Conservation (phyloP, 2,888 invertebrate species). For the Diploptera punctata region DNA sequence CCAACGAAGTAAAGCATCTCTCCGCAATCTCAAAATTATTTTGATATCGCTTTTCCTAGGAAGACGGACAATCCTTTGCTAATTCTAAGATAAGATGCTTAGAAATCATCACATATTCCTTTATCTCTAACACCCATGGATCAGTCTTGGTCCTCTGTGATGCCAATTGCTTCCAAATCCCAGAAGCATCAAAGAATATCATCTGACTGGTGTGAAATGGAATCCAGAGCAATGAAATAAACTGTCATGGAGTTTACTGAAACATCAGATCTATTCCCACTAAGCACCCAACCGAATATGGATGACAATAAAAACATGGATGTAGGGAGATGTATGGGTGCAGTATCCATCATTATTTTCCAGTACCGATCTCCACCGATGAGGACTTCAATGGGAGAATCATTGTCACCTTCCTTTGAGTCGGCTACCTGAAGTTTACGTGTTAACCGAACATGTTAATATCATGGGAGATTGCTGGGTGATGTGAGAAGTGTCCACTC, state of each 20-base stretch:
- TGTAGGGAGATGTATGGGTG: not conserved
- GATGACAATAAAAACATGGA: not conserved
- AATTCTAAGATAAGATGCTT: not conserved
- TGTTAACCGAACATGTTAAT: not conserved
- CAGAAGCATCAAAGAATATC: not conserved
- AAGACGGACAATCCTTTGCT: not conserved
- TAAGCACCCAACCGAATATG: not conserved
- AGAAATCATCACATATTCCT: not conserved
- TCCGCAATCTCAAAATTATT: not conserved
- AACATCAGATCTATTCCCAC: not conserved
- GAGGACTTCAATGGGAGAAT: not conserved
- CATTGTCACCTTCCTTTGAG: not conserved
- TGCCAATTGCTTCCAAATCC: constrained; percentile 14
- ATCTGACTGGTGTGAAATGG: not conserved
- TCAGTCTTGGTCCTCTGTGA: not conserved
- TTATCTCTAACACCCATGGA: not conserved
- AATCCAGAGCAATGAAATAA: not conserved
- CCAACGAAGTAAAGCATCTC: not conserved
- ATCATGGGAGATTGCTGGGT: not conserved
- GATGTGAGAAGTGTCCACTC: not conserved
- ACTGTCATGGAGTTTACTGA: not conserved
- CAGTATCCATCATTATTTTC: not conserved
- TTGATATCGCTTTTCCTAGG: not conserved
- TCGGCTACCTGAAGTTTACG: constrained; percentile 5
- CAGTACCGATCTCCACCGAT: constrained; percentile 17